Percentiles rank a stretch among this genome's conserved stretches.
Conservation (phyloP, 2,113 vertebrate species). For the Istiophorus platypterus region DNA sequence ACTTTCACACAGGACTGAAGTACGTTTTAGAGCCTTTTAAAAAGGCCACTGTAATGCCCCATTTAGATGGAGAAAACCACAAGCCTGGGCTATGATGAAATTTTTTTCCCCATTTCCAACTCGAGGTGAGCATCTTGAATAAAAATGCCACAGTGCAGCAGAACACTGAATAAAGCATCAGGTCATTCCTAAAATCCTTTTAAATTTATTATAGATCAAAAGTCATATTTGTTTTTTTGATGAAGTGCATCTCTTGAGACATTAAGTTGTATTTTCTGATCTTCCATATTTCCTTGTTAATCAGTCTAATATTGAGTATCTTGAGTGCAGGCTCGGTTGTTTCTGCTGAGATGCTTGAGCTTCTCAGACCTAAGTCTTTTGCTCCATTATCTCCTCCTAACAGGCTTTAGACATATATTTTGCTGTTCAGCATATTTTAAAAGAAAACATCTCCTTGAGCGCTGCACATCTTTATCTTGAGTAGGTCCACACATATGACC, state of each 20-base stretch:
- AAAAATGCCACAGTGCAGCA: background rate
- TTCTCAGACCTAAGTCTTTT: background rate
- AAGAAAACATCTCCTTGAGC: background rate
- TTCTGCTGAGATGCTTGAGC: background rate
- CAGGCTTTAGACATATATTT: too few relatives aligned
- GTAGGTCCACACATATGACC: too few relatives aligned
- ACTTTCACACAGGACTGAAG: slow-evolving; percentile 10
- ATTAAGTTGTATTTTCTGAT: background rate
- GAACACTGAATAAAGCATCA: background rate
- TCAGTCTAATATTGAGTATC: background rate
- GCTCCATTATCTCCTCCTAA: background rate
- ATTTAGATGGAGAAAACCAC: slow-evolving; percentile 8
- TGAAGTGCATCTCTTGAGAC: background rate
- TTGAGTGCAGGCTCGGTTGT: background rate
- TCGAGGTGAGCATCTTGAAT: background rate
- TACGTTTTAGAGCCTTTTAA: slow-evolving; percentile 49
- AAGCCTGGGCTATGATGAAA: background rate
- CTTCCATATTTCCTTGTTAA: background rate
- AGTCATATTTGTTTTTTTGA: background rate
- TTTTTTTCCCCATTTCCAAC: background rate
- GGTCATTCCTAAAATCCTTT: background rate
- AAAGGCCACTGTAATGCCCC: slow-evolving; percentile 33
- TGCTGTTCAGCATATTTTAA: too few relatives aligned
- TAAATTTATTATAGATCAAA: background rate
- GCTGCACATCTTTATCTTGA: background rate